Evolutionary conservation across 2,888 invertebrate species (phyloP), one percentile per base, ranked within the genome.

Genomic region (Mesorhabditis belari): DNA sequence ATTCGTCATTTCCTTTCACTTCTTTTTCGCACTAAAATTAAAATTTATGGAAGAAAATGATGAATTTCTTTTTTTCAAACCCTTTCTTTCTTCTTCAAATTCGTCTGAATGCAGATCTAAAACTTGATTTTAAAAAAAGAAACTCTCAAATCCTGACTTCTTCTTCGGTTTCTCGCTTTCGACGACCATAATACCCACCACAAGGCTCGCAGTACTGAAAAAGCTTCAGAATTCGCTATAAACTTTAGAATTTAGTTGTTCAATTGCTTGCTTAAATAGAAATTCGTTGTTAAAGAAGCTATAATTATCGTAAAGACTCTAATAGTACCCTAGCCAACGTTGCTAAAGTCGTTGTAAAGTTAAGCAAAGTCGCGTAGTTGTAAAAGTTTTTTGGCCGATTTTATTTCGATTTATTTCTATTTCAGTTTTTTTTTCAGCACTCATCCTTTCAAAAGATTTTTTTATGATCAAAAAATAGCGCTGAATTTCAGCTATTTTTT

Each of bases 161-260:
- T 49, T 68, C 61, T 49, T 74, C 74, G 5, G 71, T 68, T 52
- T 74, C 76, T 44, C 74, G 60, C 67, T 76, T 76, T 63, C 63
- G 67, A 25, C 75, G 60, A 50, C 74, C 75, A 53, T 68, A 66
- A 56, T 64, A 60, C 17, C 74, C 74, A n/a, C 56, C 60, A 57
- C 75, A 75, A 6, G 74, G 74, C 60, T 74, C 75, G 60, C 75
- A 75, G 60, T 75, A 75, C 63, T 75, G 75, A 2, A 70, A 70
- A 2, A 70, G 71, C 35, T 70, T 58, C 12, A 69, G 64, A 29
- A 73, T 74, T 58, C 74, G 60, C 58, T 71, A 70, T 57, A 61
- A 73, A 29, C 68, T 64, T 24, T 67, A 62, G 19, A 61, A 44
- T 23, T 66, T n/a, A n/a, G n/a, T n/a, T n/a, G n/a, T n/a, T n/a